Evolutionary conservation across 2,113 vertebrate genomes (phyloP).

Genomic region (Sturnira hondurensis): DNA sequence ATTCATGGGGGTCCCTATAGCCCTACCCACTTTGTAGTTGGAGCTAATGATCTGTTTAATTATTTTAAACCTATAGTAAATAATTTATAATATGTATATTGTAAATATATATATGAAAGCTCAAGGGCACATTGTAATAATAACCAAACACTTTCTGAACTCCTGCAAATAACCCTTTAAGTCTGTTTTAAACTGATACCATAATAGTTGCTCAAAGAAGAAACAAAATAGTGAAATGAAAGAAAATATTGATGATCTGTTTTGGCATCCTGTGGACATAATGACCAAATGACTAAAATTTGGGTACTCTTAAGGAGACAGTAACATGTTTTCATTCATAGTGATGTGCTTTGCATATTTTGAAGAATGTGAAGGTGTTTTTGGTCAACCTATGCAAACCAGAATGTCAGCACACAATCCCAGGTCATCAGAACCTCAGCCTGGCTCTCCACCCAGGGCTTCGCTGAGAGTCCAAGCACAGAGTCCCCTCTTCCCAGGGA

Average conservation of each 20-base stretch:
- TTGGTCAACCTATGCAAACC: constrained; percentile 55
- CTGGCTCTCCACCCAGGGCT: neutral
- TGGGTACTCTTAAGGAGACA: neutral
- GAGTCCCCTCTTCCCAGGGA: neutral
- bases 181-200: constrained; percentile 33
- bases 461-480: neutral
- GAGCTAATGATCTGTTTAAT: neutral
- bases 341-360: neutral
- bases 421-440: neutral
- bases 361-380: constrained; percentile 7
- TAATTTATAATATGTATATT: constrained; percentile 48
- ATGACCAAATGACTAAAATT: neutral
- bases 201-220: constrained; percentile 34
- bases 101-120: constrained; percentile 61
- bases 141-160: constrained; percentile 32
- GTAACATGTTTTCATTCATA: neutral
- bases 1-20: neutral
- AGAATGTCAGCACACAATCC: neutral
- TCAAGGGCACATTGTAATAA: constrained; percentile 9
- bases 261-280: neutral
- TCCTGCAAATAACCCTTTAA: constrained; percentile 4
- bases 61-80: constrained; percentile 46
- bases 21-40: neutral
- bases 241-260: neutral
- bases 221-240: constrained; percentile 9